Conservation (phyloP, 2,113 vertebrate genomes). For the Dasypus novemcinctus region DNA sequence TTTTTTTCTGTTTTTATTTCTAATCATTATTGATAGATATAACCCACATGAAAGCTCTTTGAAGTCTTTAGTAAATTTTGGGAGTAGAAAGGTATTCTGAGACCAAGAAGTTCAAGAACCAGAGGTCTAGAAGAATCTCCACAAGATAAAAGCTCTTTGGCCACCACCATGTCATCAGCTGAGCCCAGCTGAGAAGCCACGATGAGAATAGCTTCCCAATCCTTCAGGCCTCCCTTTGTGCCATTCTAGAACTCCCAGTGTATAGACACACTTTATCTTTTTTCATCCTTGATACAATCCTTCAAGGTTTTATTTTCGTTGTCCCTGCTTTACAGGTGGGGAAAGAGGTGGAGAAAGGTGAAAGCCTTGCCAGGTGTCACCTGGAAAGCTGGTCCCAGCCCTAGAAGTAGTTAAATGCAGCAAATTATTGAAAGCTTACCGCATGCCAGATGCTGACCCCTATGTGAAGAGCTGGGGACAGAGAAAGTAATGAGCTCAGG, state of each 20-base stretch:
- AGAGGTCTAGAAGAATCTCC: background rate
- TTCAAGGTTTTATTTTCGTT: background rate
- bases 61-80: background rate
- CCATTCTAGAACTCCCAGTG: background rate
- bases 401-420: background rate
- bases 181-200: background rate
- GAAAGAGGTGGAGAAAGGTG: background rate
- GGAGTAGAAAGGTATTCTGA: background rate
- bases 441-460: too few species aligned
- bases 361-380: background rate
- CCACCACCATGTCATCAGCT: background rate
- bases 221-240: background rate
- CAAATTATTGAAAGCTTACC: background rate
- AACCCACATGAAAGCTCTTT: conserved; percentile 1
- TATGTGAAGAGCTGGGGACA: background rate
- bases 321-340: background rate
- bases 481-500: background rate
- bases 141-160: background rate
- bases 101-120: background rate
- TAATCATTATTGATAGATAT: background rate
- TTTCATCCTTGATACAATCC: background rate
- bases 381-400: background rate
- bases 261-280: background rate
- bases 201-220: background rate
- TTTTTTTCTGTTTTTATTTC: background rate